Conservation (phyloP, 1,140 invertebrate genomes). For the Plodia interpunctella region DNA sequence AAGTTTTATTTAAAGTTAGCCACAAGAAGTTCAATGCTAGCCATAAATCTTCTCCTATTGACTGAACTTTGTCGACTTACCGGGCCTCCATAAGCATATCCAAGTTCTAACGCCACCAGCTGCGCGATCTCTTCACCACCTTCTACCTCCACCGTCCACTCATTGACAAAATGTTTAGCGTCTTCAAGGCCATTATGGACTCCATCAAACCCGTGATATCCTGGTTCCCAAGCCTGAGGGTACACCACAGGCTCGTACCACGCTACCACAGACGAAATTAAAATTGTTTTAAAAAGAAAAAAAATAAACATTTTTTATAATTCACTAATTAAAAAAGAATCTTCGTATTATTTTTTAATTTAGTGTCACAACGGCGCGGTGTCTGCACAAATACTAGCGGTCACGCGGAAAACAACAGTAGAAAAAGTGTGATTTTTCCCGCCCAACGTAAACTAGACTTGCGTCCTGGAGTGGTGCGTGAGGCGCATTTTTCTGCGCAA, state of each 20-base stretch:
- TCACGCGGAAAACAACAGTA: constrained; percentile 27
- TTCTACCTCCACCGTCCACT: constrained; percentile 79
- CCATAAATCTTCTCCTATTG: no score
- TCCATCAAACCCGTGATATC: constrained; percentile 40
- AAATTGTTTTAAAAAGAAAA: constrained; percentile 8
- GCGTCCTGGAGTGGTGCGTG: neutral
- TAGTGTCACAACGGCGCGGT: constrained; percentile 17
- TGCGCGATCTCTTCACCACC: constrained; percentile 75
- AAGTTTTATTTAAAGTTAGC: no score
- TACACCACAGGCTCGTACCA: neutral
- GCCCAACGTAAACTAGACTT: neutral
- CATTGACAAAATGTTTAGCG: constrained; percentile 66
- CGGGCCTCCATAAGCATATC: constrained; percentile 75
- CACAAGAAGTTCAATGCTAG: no score
- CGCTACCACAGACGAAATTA: neutral
- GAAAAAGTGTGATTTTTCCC: constrained; percentile 34
- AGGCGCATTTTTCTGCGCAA: neutral
- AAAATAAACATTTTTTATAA: constrained; percentile 1
- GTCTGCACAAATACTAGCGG: constrained; percentile 31
- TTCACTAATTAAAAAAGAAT: neutral
- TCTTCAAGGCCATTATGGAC: constrained; percentile 55
- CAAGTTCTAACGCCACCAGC: constrained; percentile 72
- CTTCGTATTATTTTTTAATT: constrained; percentile 12
- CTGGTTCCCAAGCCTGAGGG: constrained; percentile 33
- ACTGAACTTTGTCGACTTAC: no score